Evolutionary conservation across 2,113 vertebrate species (phyloP), one percentile per base, ranked within the genome.

Genomic region (Oncorhynchus gorbuscha): DNA sequence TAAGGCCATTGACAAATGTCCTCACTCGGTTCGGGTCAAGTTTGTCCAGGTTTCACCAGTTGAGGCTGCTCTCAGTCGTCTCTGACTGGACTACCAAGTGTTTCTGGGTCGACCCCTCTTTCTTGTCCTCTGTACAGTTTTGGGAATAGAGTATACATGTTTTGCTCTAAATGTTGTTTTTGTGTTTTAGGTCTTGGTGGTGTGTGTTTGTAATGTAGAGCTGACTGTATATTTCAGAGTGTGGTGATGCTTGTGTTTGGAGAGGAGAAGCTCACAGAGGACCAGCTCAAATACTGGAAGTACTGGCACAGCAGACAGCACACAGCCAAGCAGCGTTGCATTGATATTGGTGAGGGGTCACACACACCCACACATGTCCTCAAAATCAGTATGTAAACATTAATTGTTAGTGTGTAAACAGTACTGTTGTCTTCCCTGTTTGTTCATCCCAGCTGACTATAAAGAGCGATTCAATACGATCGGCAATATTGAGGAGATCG

Each of bases 401-500:
- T 0, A 3, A 45, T n/a, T 18, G 51, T 55, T 5, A 16, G 51
- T 55, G 51, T 16, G 51, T 14, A 55, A 55, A 55, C 51, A 55
- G 51, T 55, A 16, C 16, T 14, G 51, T 55, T 55, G 12, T 45
- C 39, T 69, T 49, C 69, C 20, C 58, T 61, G 26, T 59, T 73
- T 35, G 18, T 58, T 28, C 26, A 71, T 7, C 18, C 51, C 75
- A 96, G 95, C 95, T 35, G 95, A 96, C 87, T 96, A 96, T 77
- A 96, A 96, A 82, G 95, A 95, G 79, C 96, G 95, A 88, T 95
- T 95, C 88, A 94, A 95, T 62, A 95, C 95, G n/a, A 95, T 96
- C 85, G 92, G 93, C 74, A 96, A 95, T 89, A 96, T 96, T 0
- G 95, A 96, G 76, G 95, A 96, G 92, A 95, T 96, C 0, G 93